Evolutionary conservation across 2,797 vertebrate species (phyloP), one percentile per base, ranked within the genome.

Genomic region (Intellagama lesueurii): DNA sequence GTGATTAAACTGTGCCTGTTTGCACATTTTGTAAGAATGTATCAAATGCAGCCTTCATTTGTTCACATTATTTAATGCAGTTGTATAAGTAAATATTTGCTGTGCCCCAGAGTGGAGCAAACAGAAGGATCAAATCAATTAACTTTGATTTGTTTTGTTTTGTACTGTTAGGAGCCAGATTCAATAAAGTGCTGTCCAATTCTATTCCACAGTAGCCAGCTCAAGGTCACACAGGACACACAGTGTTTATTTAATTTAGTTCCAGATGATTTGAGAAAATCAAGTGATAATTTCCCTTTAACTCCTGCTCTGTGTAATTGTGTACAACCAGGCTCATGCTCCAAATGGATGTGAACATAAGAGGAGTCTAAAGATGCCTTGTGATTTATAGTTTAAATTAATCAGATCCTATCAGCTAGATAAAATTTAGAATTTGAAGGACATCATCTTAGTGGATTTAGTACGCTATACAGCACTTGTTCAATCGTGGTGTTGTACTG

Each of bases 251-350:
- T 91, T 96, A 91, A 92, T 93, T 93, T 91, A 83, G 84, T 89
- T 90, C 90, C 91, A 91, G 76, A 89, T 93, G 92, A 94, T 94
- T 95, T 96, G 90, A 92, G 90, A 94, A 92, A 84, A 90, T 89
- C 66, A 56, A 91, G 93, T 84, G 88, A 89, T 90, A 93, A 95
- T 94, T 95, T 96, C 90, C 94, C 92, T 94, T 94, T 95, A 94
- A 95, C 94, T 94, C 87, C 91, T 49, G 75, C 88, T 75, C 94
- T 91, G 92, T 78, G 80, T 86, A 89, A 93, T 86, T 66, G 32
- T 88, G 8, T 0, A 22, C 76, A 88, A 81, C 81, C 69, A 1
- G 4, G 0, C 1, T 32, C 79, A 91, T 90, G 87, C 87, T 96
- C 92, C 93, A 92, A 91, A 90, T 92, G 95, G 94, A 93, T 94